These are phyloP conservation scores for Beroe ovata DNA, from an alignment of 37 sponge, comb jelly and placozoan genomes.

Conservation along the genomic window DNA sequence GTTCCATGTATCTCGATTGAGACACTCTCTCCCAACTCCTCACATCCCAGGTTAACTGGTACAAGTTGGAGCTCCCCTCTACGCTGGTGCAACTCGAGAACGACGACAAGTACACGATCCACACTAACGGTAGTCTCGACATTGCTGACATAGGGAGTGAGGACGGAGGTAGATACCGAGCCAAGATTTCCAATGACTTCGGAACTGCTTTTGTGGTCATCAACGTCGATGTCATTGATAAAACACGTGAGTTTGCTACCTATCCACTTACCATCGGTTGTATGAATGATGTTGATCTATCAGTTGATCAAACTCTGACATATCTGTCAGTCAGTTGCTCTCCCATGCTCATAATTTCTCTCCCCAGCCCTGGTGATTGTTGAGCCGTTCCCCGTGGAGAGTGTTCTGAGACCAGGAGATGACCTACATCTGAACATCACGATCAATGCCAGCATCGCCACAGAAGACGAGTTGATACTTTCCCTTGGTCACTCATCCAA, in stretches of 20 bases:
- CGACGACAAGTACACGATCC: slow-evolving; percentile 1
- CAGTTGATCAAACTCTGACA: too few relatives aligned
- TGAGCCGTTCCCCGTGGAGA: slow-evolving; percentile 28
- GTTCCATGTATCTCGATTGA: too few relatives aligned
- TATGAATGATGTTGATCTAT: neutral
- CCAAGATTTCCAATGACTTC: neutral
- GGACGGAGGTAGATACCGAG: neutral
- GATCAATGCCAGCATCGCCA: neutral
- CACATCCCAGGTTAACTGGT: neutral
- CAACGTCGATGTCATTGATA: neutral
- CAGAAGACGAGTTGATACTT: slow-evolving; percentile 2
- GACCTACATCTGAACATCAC: slow-evolving; percentile 1
- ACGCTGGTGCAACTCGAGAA: neutral
- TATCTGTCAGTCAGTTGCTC: too few relatives aligned
- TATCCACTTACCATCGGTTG: neutral
- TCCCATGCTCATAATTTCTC: too few relatives aligned
- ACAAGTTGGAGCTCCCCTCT: neutral
- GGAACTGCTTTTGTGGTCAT: neutral
- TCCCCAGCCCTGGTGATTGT: neutral
- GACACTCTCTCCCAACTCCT: too few relatives aligned
- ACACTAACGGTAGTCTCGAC: slow-evolving; percentile 35
- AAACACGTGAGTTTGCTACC: neutral
- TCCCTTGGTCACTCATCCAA: slow-evolving; percentile 17
- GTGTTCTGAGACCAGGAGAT: neutral
- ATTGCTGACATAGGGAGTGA: neutral